These are phyloP conservation scores for Ammospiza caudacuta DNA, from an alignment of 2,113 vertebrate genomes.

Conservation along the genomic window DNA sequence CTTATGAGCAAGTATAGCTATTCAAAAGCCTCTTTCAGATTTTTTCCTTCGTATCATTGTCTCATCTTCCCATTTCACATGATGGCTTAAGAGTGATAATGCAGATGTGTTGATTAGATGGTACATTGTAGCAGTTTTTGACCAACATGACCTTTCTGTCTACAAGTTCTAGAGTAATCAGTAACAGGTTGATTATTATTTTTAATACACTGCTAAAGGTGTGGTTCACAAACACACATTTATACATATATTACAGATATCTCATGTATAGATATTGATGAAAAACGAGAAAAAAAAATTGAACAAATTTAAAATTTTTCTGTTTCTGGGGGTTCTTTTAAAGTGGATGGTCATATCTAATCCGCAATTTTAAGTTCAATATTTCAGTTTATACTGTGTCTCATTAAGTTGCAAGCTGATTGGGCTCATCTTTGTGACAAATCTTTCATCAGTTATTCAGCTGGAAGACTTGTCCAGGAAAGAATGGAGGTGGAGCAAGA, in stretches of 20 bases:
- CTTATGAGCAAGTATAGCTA: neutral
- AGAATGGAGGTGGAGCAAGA: neutral
- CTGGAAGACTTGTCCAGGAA: neutral
- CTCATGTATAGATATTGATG: neutral
- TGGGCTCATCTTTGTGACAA: neutral
- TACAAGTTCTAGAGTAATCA: neutral
- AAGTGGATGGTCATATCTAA: neutral
- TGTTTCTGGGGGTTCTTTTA: neutral
- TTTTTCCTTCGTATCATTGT: neutral
- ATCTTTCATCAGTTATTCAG: neutral
- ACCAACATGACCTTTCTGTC: neutral
- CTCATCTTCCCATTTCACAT: neutral
- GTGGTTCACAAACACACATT: neutral
- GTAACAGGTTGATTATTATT: neutral
- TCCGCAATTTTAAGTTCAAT: neutral
- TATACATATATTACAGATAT: too few species aligned
- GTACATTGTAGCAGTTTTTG: neutral
- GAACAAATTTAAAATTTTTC: neutral
- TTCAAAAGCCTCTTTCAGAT: neutral
- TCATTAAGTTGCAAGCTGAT: neutral
- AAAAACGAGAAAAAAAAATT: neutral
- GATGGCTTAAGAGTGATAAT: neutral
- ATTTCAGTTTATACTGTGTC: neutral
- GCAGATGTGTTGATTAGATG: neutral
- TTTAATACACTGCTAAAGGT: neutral